Conservation (phyloP, 1,140 invertebrate species). For the Sarcophaga peregrina region DNA sequence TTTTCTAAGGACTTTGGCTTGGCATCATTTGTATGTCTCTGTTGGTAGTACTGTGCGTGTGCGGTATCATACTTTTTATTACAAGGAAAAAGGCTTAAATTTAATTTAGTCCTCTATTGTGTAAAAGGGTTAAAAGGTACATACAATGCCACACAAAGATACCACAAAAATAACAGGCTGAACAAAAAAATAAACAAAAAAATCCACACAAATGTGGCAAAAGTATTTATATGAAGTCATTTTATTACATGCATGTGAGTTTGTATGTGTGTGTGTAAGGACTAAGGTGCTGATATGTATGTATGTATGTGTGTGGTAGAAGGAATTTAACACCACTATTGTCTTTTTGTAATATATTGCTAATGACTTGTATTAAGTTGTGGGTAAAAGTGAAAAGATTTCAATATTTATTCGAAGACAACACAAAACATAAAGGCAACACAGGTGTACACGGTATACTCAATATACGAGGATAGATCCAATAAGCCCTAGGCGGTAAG, state of each 20-base stretch:
- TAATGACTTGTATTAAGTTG: constrained; percentile 22
- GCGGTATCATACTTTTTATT: background rate
- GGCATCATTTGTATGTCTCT: background rate
- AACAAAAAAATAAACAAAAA: background rate
- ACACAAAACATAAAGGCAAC: background rate
- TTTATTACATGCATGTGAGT: background rate
- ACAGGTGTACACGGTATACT: no score
- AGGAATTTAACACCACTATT: background rate
- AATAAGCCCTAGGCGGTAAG: no score
- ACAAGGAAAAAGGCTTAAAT: background rate
- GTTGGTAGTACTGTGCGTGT: no score
- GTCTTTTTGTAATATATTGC: background rate
- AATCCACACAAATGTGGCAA: constrained; percentile 1
- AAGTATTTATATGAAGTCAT: background rate
- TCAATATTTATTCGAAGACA: background rate
- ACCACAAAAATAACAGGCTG: background rate
- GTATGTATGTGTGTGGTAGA: background rate
- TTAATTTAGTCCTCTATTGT: background rate
- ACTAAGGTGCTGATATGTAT: background rate
- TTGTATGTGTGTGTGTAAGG: background rate
- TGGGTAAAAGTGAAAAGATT: background rate
- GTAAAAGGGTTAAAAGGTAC: background rate
- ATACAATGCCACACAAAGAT: background rate
- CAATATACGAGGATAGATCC: no score
- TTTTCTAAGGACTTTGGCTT: background rate